Conservation (phyloP, 2,113 vertebrate genomes). For the Ia io region DNA sequence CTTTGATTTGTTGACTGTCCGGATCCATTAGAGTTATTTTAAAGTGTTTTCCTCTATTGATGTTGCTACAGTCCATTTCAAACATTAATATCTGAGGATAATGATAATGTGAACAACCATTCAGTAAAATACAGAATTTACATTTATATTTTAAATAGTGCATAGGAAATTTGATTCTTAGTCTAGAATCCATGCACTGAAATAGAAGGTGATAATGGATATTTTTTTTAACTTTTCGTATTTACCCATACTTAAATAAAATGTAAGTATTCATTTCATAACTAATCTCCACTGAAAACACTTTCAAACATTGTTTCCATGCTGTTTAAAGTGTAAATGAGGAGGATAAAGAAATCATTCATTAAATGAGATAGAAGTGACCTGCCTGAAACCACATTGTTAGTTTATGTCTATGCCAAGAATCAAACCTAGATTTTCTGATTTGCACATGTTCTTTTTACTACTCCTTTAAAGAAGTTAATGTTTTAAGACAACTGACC, state of each 20-base stretch:
- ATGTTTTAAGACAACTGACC: background rate
- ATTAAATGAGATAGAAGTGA: conserved; percentile 2
- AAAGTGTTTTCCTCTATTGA: background rate
- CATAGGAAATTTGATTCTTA: background rate
- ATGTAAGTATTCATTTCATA: conserved; percentile 22
- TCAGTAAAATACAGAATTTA: background rate
- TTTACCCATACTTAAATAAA: conserved; percentile 12
- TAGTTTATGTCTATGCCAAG: background rate
- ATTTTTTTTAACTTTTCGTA: background rate
- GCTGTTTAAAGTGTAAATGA: conserved; percentile 28
- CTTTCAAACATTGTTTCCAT: background rate
- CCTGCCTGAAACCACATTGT: background rate
- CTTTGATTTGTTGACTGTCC: background rate
- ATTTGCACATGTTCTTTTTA: background rate
- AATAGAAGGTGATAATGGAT: background rate
- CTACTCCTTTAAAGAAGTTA: background rate
- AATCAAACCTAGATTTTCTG: background rate
- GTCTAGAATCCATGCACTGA: background rate
- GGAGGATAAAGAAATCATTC: background rate
- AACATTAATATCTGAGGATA: background rate
- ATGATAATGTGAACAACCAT: background rate
- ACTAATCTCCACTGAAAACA: background rate
- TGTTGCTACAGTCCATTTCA: background rate
- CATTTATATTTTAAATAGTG: background rate
- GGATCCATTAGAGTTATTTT: background rate